phyloP scores from a whole-genome alignment of 2,888 invertebrate species.

The Heliothis peltigera region DNA sequence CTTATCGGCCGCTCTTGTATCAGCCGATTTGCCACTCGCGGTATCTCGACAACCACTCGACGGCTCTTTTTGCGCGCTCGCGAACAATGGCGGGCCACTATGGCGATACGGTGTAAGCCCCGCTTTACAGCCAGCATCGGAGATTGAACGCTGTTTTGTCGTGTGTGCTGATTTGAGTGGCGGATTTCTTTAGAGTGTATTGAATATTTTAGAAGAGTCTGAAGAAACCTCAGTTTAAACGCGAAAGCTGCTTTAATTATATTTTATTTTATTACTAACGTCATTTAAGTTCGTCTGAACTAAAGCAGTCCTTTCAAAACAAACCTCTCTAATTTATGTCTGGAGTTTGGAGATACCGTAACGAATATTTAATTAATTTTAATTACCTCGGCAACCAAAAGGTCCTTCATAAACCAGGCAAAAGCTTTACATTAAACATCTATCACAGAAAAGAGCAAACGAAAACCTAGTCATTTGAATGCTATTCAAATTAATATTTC shows the following conservation, averaged over 20 bases:
- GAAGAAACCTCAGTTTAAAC: neutral
- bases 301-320: neutral
- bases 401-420: neutral
- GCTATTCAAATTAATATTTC: constrained; percentile 31
- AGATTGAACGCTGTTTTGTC: constrained; percentile 43
- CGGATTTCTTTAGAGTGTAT: neutral
- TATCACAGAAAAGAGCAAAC: constrained; percentile 2
- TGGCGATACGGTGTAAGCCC: constrained; percentile 54
- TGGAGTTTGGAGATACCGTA: neutral
- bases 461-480: constrained; percentile 4
- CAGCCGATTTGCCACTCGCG: constrained; percentile 67
- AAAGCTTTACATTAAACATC: neutral
- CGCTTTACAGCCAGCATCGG: constrained; percentile 49
- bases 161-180: constrained; percentile 15
- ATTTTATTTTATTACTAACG: too few relatives aligned
- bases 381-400: neutral
- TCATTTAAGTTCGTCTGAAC: neutral
- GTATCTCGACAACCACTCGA: constrained; percentile 62
- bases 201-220: neutral
- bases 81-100: constrained; percentile 59
- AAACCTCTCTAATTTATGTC: neutral
- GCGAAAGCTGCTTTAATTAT: neutral
- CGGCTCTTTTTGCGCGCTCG: constrained; percentile 60
- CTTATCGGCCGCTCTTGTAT: constrained; percentile 62
- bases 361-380: neutral